phyloP scores from a whole-genome alignment of 2,888 invertebrate genomes.

The Epinotia demarniana region DNA sequence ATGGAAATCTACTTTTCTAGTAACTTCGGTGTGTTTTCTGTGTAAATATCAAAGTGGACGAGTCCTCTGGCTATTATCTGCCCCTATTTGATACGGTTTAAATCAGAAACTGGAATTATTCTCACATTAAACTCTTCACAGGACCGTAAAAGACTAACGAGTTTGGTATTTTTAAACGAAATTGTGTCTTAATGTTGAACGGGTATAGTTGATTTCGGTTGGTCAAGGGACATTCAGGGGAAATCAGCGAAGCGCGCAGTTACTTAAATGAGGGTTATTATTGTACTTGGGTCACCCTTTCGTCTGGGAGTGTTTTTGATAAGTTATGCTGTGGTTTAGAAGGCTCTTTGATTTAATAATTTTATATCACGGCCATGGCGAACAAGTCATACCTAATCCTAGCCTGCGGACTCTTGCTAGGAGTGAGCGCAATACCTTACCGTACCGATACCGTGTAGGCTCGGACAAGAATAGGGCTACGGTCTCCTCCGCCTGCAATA shows the following conservation, averaged over 20 bases:
- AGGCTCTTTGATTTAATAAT: not conserved
- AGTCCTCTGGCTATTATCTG: conserved; percentile 12
- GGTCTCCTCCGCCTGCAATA: too few species aligned
- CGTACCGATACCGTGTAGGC: too few species aligned
- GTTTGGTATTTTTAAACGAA: not conserved
- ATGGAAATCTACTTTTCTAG: not conserved
- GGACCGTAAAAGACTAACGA: conserved; percentile 25
- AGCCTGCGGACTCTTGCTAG: too few species aligned
- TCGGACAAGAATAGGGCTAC: too few species aligned
- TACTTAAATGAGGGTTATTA: not conserved
- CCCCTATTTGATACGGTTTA: conserved; percentile 26
- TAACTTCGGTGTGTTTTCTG: not conserved
- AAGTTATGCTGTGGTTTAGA: not conserved
- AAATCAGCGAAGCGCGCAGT: not conserved
- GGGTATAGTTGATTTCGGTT: not conserved
- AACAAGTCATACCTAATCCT: too few species aligned
- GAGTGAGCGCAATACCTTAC: too few species aligned
- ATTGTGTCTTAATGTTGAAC: not conserved
- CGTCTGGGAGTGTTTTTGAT: not conserved
- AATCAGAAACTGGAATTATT: conserved; percentile 18
- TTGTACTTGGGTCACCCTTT: not conserved
- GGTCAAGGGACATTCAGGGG: not conserved
- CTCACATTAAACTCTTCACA: not conserved
- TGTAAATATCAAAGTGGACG: not conserved
- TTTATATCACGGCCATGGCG: not conserved